Conservation (phyloP, 2,888 invertebrate species). For the Spodoptera exigua region DNA sequence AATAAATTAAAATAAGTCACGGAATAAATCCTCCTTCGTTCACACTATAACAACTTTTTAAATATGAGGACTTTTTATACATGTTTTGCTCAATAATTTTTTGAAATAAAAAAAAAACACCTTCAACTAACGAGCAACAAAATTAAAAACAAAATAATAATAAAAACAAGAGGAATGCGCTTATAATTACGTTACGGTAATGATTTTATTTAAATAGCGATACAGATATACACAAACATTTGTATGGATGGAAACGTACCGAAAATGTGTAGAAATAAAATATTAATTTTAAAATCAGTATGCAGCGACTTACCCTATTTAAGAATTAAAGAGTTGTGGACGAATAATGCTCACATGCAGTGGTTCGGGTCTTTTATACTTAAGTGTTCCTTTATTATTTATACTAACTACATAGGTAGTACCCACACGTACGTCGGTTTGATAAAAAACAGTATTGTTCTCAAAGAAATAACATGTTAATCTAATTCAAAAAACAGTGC, state of each 20-base stretch:
- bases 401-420: constrained; percentile 6
- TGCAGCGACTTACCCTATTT: constrained; percentile 36
- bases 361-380: constrained; percentile 38
- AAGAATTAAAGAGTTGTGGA: constrained; percentile 14
- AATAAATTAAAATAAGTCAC: too few relatives aligned
- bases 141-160: background rate
- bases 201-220: constrained; percentile 4
- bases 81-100: background rate
- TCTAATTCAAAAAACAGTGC: constrained; percentile 1
- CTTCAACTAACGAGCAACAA: background rate
- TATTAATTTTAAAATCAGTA: background rate
- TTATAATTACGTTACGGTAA: constrained; percentile 8
- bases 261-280: background rate
- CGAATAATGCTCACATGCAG: constrained; percentile 26
- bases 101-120: background rate
- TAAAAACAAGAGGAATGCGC: background rate
- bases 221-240: background rate
- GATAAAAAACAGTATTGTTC: constrained; percentile 25
- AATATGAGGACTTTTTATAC: too few relatives aligned
- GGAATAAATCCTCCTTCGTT: too few relatives aligned
- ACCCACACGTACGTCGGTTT: background rate
- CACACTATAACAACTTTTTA: too few relatives aligned
- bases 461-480: background rate
- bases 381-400: constrained; percentile 9
- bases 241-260: background rate